A percentile compares a stretch with the other conserved stretches of the same genome.
Evolutionary conservation across 2,797 vertebrate species (phyloP).

Genomic region (Semotilus atromaculatus): DNA sequence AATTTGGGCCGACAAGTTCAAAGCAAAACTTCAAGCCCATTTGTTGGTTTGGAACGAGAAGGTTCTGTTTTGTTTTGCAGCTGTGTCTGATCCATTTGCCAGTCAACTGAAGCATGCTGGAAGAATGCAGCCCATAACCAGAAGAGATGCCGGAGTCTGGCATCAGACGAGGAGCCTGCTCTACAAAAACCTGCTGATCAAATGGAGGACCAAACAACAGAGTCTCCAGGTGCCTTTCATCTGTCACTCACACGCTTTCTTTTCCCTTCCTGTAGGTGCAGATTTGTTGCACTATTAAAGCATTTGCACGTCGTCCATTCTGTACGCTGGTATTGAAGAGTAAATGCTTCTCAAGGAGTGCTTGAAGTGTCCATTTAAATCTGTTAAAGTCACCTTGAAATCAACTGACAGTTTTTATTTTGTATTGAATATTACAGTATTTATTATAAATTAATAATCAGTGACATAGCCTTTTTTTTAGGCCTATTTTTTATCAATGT

Average conservation of each 20-base stretch:
- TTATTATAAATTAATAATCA: background rate
- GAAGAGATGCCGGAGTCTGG: conserved; percentile 78
- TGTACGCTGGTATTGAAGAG: background rate
- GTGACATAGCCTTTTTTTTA: background rate
- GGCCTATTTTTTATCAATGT: background rate
- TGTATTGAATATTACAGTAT: background rate
- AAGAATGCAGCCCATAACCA: conserved; percentile 69
- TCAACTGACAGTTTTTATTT: background rate
- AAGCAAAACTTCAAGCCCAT: background rate
- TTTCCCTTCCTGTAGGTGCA: background rate
- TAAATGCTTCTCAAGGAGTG: background rate
- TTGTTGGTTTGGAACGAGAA: background rate
- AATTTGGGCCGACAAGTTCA: background rate
- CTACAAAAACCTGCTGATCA: conserved; percentile 88
- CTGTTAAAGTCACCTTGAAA: background rate
- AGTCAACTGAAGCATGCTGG: conserved; percentile 72
- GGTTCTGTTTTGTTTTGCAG: conserved; percentile 58
- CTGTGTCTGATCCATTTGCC: conserved; percentile 68
- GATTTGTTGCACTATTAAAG: background rate
- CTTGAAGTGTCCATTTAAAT: background rate
- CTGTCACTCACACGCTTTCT: background rate
- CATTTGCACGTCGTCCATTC: background rate
- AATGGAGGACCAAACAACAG: conserved; percentile 87
- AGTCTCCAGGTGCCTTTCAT: conserved; percentile 78
- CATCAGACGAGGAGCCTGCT: conserved; percentile 83